Percentiles rank a stretch among this genome's conserved stretches.
Conservation (phyloP, 2,113 vertebrate species). For the Azemiops feae region DNA sequence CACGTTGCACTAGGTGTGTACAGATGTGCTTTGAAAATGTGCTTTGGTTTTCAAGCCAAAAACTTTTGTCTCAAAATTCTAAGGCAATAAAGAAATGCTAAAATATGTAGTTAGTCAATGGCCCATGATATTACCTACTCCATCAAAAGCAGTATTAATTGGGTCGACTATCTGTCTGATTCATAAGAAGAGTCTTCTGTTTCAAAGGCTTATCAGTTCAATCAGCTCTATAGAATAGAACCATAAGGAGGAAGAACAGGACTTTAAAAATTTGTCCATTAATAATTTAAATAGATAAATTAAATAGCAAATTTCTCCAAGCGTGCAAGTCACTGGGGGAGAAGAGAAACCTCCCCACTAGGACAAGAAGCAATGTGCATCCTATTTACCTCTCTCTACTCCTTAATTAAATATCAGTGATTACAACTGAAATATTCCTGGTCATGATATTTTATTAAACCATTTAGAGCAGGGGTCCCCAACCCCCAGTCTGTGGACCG, state of each 20-base stretch:
- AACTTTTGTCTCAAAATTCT: background rate
- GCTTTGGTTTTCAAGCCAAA: conserved; percentile 40
- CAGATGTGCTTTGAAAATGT: conserved; percentile 27
- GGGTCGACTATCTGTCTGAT: background rate
- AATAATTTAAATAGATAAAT: background rate
- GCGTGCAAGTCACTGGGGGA: background rate
- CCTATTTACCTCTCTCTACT: background rate
- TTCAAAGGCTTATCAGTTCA: background rate
- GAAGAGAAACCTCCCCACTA: background rate
- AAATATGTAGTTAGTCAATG: conserved; percentile 16
- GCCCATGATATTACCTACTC: conserved; percentile 3
- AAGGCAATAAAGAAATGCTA: background rate
- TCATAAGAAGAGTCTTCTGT: background rate
- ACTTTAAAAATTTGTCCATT: background rate
- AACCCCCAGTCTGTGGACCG: too few relatives aligned
- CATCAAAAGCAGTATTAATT: background rate
- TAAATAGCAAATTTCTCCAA: background rate
- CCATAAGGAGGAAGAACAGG: background rate
- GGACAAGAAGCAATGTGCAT: background rate
- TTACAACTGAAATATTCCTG: conserved; percentile 6
- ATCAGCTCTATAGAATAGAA: background rate
- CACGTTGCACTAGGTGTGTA: conserved; percentile 30
- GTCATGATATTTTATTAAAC: background rate
- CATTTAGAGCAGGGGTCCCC: conserved; percentile 19
- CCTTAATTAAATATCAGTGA: background rate